Base-by-base conservation (phyloP, 2,797 vertebrate genomes). In the Neoniphon sammara region DNA sequence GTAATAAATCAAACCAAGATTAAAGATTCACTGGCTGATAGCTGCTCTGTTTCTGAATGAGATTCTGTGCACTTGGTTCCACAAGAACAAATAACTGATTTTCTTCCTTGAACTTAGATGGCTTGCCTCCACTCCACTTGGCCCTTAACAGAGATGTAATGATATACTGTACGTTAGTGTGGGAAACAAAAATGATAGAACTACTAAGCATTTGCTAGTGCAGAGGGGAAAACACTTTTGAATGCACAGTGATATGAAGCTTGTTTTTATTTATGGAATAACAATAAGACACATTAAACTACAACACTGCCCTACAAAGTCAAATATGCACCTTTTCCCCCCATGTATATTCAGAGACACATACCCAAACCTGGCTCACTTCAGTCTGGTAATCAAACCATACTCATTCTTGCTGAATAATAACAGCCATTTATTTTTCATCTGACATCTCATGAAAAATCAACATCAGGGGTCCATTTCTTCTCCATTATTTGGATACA, bases 281-380 rank as follows among this genome's bases (percentile, higher is more conserved):
- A 91, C 93, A 94, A 93, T 91, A 94, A 94, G 0, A 80, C 91
- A 94, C 87, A 86, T 92, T 88, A 87, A 92, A 90, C 93, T 94
- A 94, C 89, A 95, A 94, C 93, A 94, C 91, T 88, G 90, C 93
- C 91, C 91, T 92, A 94, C 91, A 94, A 93, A 94, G 90, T 93
- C 91, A 75, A 81, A 8, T 3, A 79, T 66, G 36, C 71, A n/a
- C 69, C 14, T 36, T 21, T 44, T 15, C 17, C 4, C 36, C 23
- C 7, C 18, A 21, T 46, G 44, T 46, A 46, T 46, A 17, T 46
- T 15, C 15, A 46, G 14, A 44, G 44, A 46, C 44, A 14, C 44
- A 17, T 17, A 15, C 44, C 44, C 15, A 17, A 46, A 14, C 12
- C 55, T 36, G 63, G 39, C 25, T 31, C 42, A 70, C 44, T 47